phyloP scores from a whole-genome alignment of 2,113 vertebrate species.

The Cephalophus harveyi region DNA sequence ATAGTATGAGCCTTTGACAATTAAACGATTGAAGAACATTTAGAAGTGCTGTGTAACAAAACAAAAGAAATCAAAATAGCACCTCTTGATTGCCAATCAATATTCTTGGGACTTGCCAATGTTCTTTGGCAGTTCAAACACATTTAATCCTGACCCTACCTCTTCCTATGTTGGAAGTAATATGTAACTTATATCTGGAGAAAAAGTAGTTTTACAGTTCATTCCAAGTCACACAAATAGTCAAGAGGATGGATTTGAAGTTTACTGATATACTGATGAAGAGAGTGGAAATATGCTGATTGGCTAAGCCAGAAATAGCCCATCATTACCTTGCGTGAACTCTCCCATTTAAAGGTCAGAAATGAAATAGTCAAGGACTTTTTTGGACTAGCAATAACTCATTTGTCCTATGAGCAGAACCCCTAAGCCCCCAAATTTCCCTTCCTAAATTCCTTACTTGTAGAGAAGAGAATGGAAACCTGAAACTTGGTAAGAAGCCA shows the following conservation, averaged over 20 bases:
- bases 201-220: neutral
- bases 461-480: neutral
- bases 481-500: neutral
- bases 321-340: neutral
- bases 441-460: neutral
- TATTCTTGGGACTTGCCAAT: neutral
- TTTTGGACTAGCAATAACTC: neutral
- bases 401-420: neutral
- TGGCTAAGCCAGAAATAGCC: neutral
- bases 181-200: neutral
- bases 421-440: neutral
- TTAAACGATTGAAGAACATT: neutral
- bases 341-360: neutral
- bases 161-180: neutral
- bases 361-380: neutral
- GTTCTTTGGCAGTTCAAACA: neutral
- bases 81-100: neutral
- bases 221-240: neutral
- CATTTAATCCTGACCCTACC: neutral
- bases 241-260: neutral
- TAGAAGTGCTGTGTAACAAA: neutral
- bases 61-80: neutral
- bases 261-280: neutral
- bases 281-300: neutral
- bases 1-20: neutral